A percentile compares a stretch with the other conserved stretches of the same genome.
Evolutionary conservation across 2,797 vertebrate genomes (phyloP).

Genomic region (Cygnus olor): DNA sequence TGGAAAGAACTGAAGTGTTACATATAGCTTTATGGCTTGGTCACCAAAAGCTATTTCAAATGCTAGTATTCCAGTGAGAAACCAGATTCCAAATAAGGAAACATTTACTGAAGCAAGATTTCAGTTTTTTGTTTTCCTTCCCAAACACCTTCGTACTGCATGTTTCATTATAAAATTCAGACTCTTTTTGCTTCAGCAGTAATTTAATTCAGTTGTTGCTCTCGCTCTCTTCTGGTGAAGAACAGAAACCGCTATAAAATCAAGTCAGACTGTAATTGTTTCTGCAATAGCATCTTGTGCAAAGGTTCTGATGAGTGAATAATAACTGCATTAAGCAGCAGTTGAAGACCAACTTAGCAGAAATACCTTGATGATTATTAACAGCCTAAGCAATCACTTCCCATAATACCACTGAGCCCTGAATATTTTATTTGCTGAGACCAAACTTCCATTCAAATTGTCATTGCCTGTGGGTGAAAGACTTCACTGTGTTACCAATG

Average conservation of each 20-base stretch:
- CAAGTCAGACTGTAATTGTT: neutral
- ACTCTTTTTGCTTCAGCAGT: neutral
- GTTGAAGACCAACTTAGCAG: neutral
- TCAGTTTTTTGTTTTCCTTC: neutral
- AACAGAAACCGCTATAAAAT: neutral
- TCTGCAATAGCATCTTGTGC: neutral
- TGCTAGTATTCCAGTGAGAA: neutral
- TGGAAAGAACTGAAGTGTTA: neutral
- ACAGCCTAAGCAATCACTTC: neutral
- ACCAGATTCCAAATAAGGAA: neutral
- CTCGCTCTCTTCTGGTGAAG: neutral
- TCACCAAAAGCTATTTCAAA: neutral
- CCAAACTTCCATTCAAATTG: neutral
- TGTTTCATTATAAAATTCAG: neutral
- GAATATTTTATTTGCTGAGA: neutral
- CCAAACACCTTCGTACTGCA: neutral
- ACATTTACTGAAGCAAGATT: neutral
- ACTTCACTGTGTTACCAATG: neutral
- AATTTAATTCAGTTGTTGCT: neutral
- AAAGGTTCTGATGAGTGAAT: neutral
- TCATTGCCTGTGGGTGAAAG: neutral
- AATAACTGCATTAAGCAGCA: neutral
- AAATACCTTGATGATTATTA: conserved; percentile 2
- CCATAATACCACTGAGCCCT: neutral
- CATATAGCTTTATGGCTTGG: neutral